Conservation (phyloP, 2,888 invertebrate genomes). For the Baronia brevicornis region DNA sequence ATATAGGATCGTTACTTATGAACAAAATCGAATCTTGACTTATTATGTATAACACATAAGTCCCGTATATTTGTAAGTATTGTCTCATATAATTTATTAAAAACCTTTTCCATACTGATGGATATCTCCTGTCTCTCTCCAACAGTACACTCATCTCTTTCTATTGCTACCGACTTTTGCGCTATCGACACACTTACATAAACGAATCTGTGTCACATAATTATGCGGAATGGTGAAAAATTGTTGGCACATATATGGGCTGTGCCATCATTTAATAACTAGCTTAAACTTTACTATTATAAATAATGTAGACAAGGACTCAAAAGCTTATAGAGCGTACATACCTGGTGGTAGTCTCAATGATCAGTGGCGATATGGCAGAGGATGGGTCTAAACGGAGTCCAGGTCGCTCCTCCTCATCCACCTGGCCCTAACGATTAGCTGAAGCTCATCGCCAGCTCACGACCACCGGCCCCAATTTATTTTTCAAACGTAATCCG, state of each 20-base stretch:
- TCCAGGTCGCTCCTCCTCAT: conserved; percentile 32
- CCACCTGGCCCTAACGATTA: conserved; percentile 34
- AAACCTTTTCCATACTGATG: conserved; percentile 25
- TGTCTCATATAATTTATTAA: conserved; percentile 18
- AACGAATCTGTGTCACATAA: conserved; percentile 33
- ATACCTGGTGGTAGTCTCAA: conserved; percentile 31
- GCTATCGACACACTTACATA: conserved; percentile 40
- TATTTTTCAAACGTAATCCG: conserved; percentile 31
- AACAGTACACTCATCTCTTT: conserved; percentile 24
- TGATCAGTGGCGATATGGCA: conserved; percentile 30
- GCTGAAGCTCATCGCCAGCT: conserved; percentile 39
- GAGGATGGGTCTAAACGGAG: conserved; percentile 36
- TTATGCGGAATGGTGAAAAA: conserved; percentile 31
- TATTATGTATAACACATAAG: conserved; percentile 5
- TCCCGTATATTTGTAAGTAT: conserved; percentile 2
- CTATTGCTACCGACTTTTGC: conserved; percentile 27
- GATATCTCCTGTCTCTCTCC: conserved; percentile 26
- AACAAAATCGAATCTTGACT: conserved; percentile 11
- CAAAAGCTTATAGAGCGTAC: conserved; percentile 18
- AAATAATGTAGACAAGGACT: conserved; percentile 2
- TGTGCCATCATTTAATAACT: conserved; percentile 1
- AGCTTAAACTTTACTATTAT: too few species aligned
- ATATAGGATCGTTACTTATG: too few species aligned
- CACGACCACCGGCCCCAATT: conserved; percentile 34
- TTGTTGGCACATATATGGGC: conserved; percentile 17